Evolutionary conservation across 2,113 vertebrate species (phyloP).

Genomic region (Mastomys natalensis): DNA sequence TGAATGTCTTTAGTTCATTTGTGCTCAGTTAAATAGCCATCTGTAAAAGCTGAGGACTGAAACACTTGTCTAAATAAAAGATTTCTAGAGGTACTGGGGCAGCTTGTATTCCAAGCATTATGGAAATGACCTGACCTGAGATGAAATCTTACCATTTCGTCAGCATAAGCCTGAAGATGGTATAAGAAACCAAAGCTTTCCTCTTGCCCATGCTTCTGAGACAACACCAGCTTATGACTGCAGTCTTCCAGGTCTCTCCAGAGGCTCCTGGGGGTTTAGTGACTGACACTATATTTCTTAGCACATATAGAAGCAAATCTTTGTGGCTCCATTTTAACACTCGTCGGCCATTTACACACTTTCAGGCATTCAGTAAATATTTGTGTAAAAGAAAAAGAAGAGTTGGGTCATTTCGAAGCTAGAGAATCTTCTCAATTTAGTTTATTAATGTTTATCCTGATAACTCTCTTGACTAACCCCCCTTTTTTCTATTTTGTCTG

Average conservation of each 20-base stretch:
- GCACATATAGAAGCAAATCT: not conserved
- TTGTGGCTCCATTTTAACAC: not conserved
- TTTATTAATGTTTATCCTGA: not conserved
- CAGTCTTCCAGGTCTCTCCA: not conserved
- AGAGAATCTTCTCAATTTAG: not conserved
- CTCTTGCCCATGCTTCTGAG: not conserved
- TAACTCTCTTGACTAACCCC: not conserved
- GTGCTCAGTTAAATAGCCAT: not conserved
- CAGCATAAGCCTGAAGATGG: not conserved
- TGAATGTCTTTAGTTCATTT: not conserved
- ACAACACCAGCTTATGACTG: rapidly evolving
- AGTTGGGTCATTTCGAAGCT: not conserved
- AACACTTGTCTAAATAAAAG: not conserved
- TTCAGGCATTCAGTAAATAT: not conserved
- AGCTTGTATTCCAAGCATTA: not conserved
- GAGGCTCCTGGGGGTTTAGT: not conserved
- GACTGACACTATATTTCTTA: not conserved
- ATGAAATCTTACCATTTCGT: not conserved
- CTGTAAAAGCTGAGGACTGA: not conserved
- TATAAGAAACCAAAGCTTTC: not conserved
- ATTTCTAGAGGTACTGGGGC: not conserved
- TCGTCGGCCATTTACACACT: not conserved
- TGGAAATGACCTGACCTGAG: not conserved
- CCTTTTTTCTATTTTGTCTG: not conserved
- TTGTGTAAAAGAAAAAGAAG: not conserved